Percentiles rank a stretch among this genome's conserved stretches.
phyloP scores from a whole-genome alignment of 2,113 vertebrate genomes.

The Phylloscopus trochilus region DNA sequence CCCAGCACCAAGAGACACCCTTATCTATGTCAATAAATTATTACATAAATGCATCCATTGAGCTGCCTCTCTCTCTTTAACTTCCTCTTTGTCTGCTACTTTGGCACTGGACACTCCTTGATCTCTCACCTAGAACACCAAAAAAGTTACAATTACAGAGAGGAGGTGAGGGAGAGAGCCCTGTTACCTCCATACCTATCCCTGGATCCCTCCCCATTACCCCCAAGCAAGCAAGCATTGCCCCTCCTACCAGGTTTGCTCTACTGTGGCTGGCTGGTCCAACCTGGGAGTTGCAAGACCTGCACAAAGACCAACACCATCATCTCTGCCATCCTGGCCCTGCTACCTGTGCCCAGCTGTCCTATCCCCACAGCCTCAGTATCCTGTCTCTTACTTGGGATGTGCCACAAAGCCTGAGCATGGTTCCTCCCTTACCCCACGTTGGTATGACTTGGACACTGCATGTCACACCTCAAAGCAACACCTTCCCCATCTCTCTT shows the following conservation, averaged over 20 bases:
- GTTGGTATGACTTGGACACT: fast-evolving
- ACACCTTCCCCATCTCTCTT: neutral
- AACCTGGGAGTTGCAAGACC: neutral
- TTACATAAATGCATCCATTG: fast-evolving
- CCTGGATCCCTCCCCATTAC: fast-evolving
- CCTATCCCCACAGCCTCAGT: neutral
- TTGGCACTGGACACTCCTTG: neutral
- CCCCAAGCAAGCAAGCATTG: fast-evolving
- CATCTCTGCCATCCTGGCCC: neutral
- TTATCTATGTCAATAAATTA: neutral
- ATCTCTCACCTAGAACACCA: neutral
- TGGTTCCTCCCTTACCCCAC: neutral
- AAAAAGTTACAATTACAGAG: neutral
- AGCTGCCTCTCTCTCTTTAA: neutral
- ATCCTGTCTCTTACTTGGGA: neutral
- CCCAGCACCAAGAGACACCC: neutral
- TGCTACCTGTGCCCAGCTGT: neutral
- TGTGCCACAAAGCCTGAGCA: neutral
- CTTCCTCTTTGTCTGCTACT: neutral
- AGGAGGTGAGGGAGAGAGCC: neutral
- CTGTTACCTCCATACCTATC: neutral
- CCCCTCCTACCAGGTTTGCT: neutral
- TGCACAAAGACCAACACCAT: neutral
- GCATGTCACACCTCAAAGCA: neutral
- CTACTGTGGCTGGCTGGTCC: neutral